Evolutionary conservation across 2,113 vertebrate genomes (phyloP).

Genomic region (Gnathonemus longibarbis): DNA sequence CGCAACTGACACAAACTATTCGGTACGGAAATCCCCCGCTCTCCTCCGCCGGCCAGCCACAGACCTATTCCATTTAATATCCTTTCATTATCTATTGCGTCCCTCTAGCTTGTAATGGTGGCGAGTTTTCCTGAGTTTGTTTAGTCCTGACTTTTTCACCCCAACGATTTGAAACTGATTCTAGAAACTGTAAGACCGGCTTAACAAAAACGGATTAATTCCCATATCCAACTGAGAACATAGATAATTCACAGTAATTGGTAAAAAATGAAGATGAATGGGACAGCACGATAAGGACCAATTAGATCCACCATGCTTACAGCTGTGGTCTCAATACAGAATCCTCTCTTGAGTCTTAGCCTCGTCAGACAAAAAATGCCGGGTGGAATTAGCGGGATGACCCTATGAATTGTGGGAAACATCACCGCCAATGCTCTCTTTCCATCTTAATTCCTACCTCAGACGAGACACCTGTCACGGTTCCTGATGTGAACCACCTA

Average conservation of each 20-base stretch:
- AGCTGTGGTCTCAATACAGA: slow-evolving; percentile 98
- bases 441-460: slow-evolving; percentile 62
- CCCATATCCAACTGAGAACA: slow-evolving; percentile 99
- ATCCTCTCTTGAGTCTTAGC: slow-evolving; percentile 91
- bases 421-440: slow-evolving; percentile 63
- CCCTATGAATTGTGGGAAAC: slow-evolving; percentile 66
- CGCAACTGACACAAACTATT: slow-evolving; percentile 18
- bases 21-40: not conserved
- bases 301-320: slow-evolving; percentile 99
- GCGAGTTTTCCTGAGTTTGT: slow-evolving; percentile 74
- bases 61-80: slow-evolving; percentile 35
- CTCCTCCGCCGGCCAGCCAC: not conserved
- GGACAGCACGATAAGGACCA: slow-evolving; percentile 99
- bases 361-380: slow-evolving; percentile 68
- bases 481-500: slow-evolving; percentile 56
- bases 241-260: slow-evolving; percentile 99
- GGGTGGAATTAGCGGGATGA: slow-evolving; percentile 78
- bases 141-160: slow-evolving; percentile 73
- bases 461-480: slow-evolving; percentile 80
- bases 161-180: slow-evolving; percentile 74
- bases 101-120: slow-evolving; percentile 42
- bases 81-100: slow-evolving; percentile 57
- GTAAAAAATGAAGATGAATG: slow-evolving; percentile 99
- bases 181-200: slow-evolving; percentile 94
- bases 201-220: slow-evolving; percentile 99